Evolutionary conservation across 2,113 vertebrate genomes (phyloP).

Genomic region (Hyaena hyaena): DNA sequence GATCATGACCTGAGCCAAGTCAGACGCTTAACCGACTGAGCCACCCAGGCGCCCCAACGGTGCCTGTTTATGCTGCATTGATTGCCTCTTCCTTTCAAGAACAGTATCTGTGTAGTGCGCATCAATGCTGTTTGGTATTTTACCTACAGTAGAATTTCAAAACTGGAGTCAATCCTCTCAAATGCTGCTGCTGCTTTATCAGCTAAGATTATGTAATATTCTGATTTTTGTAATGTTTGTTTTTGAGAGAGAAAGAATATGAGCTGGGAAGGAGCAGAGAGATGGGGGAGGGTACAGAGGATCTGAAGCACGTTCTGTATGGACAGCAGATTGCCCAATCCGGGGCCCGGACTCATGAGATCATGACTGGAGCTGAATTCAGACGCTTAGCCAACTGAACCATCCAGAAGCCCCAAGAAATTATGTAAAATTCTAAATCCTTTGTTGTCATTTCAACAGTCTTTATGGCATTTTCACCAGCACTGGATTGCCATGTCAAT

Average conservation of each 20-base stretch:
- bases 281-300: too few relatives aligned
- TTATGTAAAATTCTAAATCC: background rate
- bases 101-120: background rate
- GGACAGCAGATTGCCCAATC: too few relatives aligned
- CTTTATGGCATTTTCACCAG: background rate
- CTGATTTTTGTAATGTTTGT: too few relatives aligned
- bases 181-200: background rate
- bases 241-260: too few relatives aligned
- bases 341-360: too few relatives aligned
- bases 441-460: background rate
- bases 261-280: too few relatives aligned
- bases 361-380: too few relatives aligned
- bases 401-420: background rate
- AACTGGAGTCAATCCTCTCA: background rate
- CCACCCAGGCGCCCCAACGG: background rate
- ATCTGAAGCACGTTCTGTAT: too few relatives aligned
- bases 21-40: too few relatives aligned
- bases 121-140: background rate
- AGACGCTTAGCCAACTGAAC: too few relatives aligned
- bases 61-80: background rate
- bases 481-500: background rate
- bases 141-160: background rate
- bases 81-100: background rate
- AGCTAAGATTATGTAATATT: background rate
- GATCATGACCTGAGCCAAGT: too few relatives aligned